Base-by-base conservation (phyloP, 1,140 invertebrate genomes). In the Philopotamus ludificatus region DNA sequence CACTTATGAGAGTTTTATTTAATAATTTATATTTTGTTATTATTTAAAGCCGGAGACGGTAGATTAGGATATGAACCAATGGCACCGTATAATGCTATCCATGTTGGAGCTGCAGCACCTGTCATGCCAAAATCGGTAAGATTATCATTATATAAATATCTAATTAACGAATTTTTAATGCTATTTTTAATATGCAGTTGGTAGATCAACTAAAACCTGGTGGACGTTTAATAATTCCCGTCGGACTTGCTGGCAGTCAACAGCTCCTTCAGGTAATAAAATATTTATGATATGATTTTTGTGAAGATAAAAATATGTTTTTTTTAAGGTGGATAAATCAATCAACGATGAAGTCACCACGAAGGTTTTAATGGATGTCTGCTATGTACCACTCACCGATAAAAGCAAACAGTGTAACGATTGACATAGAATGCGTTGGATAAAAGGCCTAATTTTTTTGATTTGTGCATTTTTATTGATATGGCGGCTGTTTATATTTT, bases 321-420 rank as follows among this genome's bases (percentile, higher is more conserved):
- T 34, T 34, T 34, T 34, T 23, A 84, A 89, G 83, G 88, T 98
- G 64, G 97, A 99, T 74, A 98, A 98, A 81, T 80, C 86, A 28
- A 66, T 74, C 2, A 89, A 96, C 78, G 95, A 95, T 9, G 82
- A 85, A 44, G 84, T 97, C 10, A 82, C 81, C n/a, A 82, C 87
- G 51, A 90, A 87, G 71, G 84, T 86, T 15, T 79, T 99, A 0
- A 97, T 99, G 92, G 93, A 93, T 26, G 97, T 99, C 0, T 90
- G 97, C 53, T 99, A 97, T 80, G 97, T 99, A 21, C 97, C 97
- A 1, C 81, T 99, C 12, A 99, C 97, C 2, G 95, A 97, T 66
- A 81, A 79, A 65, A 74, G 75, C 59, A 75, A 75, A 42, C 79
- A 81, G 71, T 76, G 75, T 63, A 76, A 74, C 75, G 73, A 79